Evolutionary conservation across 2,797 vertebrate genomes (phyloP).

Genomic region (Corythornis leucogaster): DNA sequence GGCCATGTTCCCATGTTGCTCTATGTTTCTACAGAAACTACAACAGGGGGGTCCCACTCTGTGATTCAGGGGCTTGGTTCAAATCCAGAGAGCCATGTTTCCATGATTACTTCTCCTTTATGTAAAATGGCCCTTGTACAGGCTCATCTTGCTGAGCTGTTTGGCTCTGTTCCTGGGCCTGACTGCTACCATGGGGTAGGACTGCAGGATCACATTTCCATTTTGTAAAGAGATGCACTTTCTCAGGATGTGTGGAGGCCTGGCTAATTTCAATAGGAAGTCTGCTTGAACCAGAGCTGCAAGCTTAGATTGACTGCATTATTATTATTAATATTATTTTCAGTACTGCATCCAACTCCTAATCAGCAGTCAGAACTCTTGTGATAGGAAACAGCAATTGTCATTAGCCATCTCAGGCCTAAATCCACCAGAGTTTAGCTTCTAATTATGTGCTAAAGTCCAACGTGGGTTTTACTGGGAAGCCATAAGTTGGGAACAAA

Average conservation of each 20-base stretch:
- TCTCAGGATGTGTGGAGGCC: neutral
- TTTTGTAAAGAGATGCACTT: conserved; percentile 34
- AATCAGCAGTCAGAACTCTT: neutral
- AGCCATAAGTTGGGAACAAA: neutral
- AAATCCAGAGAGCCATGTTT: conserved; percentile 50
- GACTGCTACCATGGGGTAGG: conserved; percentile 50
- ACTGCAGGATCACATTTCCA: conserved; percentile 44
- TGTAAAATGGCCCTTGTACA: conserved; percentile 61
- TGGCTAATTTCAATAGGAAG: conserved; percentile 31
- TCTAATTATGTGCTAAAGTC: neutral
- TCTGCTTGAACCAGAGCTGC: neutral
- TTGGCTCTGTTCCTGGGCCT: conserved; percentile 49
- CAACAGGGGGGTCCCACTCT: neutral
- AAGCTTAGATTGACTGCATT: neutral
- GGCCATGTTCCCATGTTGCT: neutral
- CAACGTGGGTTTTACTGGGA: neutral
- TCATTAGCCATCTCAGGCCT: neutral
- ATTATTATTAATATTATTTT: neutral
- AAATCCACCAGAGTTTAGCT: neutral
- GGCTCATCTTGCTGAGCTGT: conserved; percentile 58
- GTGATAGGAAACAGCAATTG: neutral
- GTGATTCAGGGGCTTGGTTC: conserved; percentile 56
- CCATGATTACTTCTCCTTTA: conserved; percentile 55
- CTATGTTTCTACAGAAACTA: conserved; percentile 38
- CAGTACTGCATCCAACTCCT: neutral